A percentile compares a stretch with the other conserved stretches of the same genome.
Evolutionary conservation across 2,888 invertebrate genomes (phyloP).

Genomic region (Desoria tigrina): DNA sequence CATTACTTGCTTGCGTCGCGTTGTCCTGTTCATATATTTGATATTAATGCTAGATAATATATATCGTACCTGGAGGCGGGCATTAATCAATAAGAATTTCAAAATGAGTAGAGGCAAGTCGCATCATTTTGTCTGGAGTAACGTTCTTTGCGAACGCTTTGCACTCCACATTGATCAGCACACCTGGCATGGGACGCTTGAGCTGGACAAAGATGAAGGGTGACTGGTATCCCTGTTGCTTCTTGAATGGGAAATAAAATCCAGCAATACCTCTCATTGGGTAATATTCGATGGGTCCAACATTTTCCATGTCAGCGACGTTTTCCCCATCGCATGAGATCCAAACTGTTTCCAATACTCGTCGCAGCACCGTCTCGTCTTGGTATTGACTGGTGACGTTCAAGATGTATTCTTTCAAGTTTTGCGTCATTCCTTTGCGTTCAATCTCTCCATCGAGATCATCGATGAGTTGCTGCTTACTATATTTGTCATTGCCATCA

Average conservation of each 20-base stretch:
- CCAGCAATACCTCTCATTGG: slow-evolving; percentile 82
- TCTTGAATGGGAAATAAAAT: slow-evolving; percentile 83
- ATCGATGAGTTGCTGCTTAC: slow-evolving; percentile 54
- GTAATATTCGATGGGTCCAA: slow-evolving; percentile 80
- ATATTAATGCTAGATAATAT: too few relatives aligned
- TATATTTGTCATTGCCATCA: slow-evolving; percentile 63
- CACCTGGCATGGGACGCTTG: slow-evolving; percentile 64
- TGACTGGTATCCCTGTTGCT: slow-evolving; percentile 81
- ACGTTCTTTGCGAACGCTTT: slow-evolving; percentile 91
- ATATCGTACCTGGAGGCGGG: too few relatives aligned
- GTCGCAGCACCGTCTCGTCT: slow-evolving; percentile 21
- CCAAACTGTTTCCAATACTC: slow-evolving; percentile 73
- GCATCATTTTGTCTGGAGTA: slow-evolving; percentile 80
- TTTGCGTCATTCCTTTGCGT: slow-evolving; percentile 34
- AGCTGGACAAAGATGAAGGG: slow-evolving; percentile 59
- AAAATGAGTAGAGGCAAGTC: slow-evolving; percentile 90
- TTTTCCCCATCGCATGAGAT: slow-evolving; percentile 94
- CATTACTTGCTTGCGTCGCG: too few relatives aligned
- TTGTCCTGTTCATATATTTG: too few relatives aligned
- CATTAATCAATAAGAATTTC: slow-evolving; percentile 87
- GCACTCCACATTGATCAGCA: slow-evolving; percentile 89
- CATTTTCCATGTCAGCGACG: slow-evolving; percentile 88
- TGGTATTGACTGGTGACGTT: neutral
- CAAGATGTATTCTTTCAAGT: slow-evolving; percentile 30
- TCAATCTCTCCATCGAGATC: slow-evolving; percentile 55